Base-by-base conservation (phyloP, 2,888 invertebrate species). In the Limnephilus marmoratus region DNA sequence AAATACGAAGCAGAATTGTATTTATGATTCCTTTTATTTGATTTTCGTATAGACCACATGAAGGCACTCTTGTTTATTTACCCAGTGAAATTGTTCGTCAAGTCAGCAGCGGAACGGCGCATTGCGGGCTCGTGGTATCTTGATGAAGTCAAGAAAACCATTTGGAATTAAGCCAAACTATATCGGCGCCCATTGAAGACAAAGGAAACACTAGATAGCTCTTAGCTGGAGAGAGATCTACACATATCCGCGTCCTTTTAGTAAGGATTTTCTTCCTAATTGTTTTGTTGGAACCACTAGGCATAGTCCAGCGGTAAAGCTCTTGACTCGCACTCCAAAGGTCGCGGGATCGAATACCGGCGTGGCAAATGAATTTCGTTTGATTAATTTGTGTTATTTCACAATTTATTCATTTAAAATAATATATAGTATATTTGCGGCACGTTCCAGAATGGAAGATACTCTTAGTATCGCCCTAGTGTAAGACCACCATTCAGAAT, bases 131-230 rank as follows among this genome's bases (percentile, higher is more conserved):
- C 49, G 81, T 91, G 87, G 81, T 91, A 91, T 91, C 91, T 91
- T 88, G 91, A 91, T 91, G 88, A 89, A 91, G 89, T 81, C 82
- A 91, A 86, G 81, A 81, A 88, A 91, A 85, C 89, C 86, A 89
- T 91, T 91, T 91, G 91, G 91, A 91, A 83, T 89, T 68, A 68
- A 34, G 91, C 91, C 91, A 91, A 89, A 34, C 29, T 68, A 12
- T 29, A 49, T 68, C 15, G 24, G 68, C 31, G 31, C 68, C 88
- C 80, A 29, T 34, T 24, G n/a, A n/a, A 41, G 24, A 37, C 34
- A n/a, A 37, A 85, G 85, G 85, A 85, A 37, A n/a, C 53, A 68
- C 53, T 68, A 68, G 53, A 68, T 45, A 13, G 34, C 37, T 41
- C 85, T 85, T 41, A 18, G 85, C 45, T n/a, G 45, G 45, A 85